Evolutionary conservation across 2,888 invertebrate species (phyloP), one percentile per base, ranked within the genome.

Genomic region (Ophioninae sp.): DNA sequence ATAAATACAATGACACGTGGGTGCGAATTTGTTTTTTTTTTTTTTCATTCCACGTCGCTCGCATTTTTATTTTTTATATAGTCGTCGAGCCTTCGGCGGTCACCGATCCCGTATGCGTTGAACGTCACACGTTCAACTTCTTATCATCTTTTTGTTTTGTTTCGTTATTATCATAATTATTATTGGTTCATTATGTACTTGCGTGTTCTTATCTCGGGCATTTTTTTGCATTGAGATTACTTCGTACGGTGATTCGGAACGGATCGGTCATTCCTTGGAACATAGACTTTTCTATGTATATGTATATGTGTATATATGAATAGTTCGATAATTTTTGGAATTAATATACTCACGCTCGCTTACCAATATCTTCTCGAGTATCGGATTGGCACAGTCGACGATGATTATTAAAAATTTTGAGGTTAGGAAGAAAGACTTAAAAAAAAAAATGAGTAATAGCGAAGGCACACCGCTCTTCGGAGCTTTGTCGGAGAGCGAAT

Each of bases 331-430:
- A 59, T 64, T 76, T 64, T 76, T 58, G 39, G 75, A 56, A 64
- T 56, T 30, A 72, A 39, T 59, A 78, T 69, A 79, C 79, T 78
- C 76, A 76, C 59, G 59, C 76, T 68, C 76, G 68, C 67, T 44
- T 37, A 72, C 71, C 65, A 8, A 79, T 72, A 74, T 75, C 72
- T 85, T 68, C 58, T 82, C 63, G 82, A 85, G 86, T 87, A 82
- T 86, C 84, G 85, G 84, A 86, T 88, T 89, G 89, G 88, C 88
- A 88, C 88, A 86, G 86, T 87, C 75, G 78, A 73, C 76, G 71
- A 75, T 65, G 71, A 65, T 79, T 72, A 59, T 56, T 44, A 41
- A 73, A 75, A 75, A 76, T 72, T 22, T n/a, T n/a, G n/a, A n/a
- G n/a, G n/a, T n/a, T n/a, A 72, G 59, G 20, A 22, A 61, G 63